These are phyloP conservation scores for Nannospalax galili DNA, from an alignment of 2,113 vertebrate species.

Conservation along the genomic window DNA sequence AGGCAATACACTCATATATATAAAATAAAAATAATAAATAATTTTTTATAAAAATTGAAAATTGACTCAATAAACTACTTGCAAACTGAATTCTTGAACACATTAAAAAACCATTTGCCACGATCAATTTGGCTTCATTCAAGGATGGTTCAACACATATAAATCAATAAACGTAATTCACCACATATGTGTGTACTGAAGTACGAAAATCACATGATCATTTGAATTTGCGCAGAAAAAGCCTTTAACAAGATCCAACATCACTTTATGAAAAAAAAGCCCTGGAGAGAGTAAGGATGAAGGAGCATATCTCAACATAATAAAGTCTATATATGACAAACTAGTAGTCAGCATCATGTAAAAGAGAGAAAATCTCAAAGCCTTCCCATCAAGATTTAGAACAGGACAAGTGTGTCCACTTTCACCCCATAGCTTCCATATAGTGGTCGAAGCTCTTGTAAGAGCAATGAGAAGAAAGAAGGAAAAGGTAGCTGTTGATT, in stretches of 20 bases:
- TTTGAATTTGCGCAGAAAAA: not conserved
- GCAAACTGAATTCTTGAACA: not conserved
- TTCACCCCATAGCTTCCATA: not conserved
- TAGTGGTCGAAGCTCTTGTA: not conserved
- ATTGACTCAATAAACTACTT: not conserved
- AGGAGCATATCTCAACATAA: not conserved
- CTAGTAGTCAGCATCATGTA: not conserved
- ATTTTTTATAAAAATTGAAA: too few relatives aligned
- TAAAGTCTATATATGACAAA: not conserved
- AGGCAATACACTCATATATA: too few relatives aligned
- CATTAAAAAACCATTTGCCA: not conserved
- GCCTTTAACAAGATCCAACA: not conserved
- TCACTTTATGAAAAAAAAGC: not conserved
- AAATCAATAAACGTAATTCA: not conserved
- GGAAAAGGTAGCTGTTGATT: too few relatives aligned
- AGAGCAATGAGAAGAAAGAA: not conserved
- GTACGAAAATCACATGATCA: not conserved
- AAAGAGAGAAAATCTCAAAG: not conserved
- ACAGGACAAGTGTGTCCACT: not conserved
- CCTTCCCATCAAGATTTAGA: not conserved
- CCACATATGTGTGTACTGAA: not conserved
- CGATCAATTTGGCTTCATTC: too few relatives aligned
- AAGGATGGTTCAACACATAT: not conserved
- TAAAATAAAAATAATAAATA: too few relatives aligned
- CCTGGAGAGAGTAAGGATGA: not conserved